Percentiles rank a stretch among this genome's conserved stretches.
phyloP scores from a whole-genome alignment of 2,797 vertebrate species.

The Philypnodon macrostomus region DNA sequence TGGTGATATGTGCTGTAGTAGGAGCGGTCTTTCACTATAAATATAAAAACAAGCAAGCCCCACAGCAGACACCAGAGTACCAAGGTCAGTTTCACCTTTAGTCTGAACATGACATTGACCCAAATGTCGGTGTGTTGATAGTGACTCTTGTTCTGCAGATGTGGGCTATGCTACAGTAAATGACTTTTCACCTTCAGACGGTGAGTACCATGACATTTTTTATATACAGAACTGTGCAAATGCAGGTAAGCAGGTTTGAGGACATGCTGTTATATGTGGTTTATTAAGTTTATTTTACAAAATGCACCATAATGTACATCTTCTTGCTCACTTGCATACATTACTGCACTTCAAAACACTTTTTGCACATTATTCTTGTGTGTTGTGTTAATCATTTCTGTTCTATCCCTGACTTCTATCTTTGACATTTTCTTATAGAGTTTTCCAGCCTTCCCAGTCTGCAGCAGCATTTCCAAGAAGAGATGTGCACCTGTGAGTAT shows the following conservation, averaged over 20 bases:
- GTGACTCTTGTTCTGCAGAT: conserved; percentile 16
- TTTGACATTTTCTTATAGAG: conserved; percentile 19
- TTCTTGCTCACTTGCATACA: too few relatives aligned
- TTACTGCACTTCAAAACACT: too few relatives aligned
- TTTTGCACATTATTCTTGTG: too few relatives aligned
- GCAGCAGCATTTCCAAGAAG: not conserved
- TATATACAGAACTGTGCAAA: too few relatives aligned
- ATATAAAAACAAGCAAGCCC: not conserved
- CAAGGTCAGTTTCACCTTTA: conserved; percentile 30
- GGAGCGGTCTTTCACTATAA: conserved; percentile 28
- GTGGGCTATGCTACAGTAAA: accelerated
- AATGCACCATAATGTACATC: not conserved
- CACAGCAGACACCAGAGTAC: not conserved
- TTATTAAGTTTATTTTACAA: not conserved
- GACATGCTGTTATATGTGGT: too few relatives aligned
- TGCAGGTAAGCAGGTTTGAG: too few relatives aligned
- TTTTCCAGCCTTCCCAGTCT: accelerated
- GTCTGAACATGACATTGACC: not conserved
- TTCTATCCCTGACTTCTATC: too few relatives aligned
- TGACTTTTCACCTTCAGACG: not conserved
- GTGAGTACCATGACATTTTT: conserved; percentile 18
- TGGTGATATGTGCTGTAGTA: conserved; percentile 4
- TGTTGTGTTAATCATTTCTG: too few relatives aligned
- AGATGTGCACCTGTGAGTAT: conserved; percentile 34
- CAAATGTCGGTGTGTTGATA: not conserved